Conservation (phyloP, 2,888 invertebrate species). For the Drosophila siamana region DNA sequence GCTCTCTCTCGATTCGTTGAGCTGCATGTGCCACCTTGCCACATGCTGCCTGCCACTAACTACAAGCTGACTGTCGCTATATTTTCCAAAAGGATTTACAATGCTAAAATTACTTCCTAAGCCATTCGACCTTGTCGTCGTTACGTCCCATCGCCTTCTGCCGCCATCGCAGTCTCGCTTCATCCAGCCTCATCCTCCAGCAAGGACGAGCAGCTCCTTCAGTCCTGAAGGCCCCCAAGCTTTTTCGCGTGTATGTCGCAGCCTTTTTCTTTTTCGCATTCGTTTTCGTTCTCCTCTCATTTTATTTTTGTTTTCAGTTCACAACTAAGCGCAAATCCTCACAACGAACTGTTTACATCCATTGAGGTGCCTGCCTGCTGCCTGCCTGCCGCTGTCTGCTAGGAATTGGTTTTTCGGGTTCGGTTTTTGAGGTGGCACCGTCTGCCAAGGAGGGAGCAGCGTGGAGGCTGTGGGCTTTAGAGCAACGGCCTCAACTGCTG, state of each 20-base stretch:
- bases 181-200: conserved; percentile 9
- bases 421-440: conserved; percentile 10
- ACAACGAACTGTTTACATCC: conserved; percentile 59
- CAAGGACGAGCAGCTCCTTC: conserved; percentile 10
- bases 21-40: neutral
- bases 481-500: conserved; percentile 14
- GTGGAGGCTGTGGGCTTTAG: neutral
- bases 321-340: conserved; percentile 72
- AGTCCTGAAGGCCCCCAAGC: neutral
- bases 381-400: conserved; percentile 17
- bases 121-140: conserved; percentile 78
- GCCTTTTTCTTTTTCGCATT: conserved; percentile 5
- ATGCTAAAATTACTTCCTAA: conserved; percentile 80
- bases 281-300: neutral
- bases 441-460: neutral
- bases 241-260: conserved; percentile 32
- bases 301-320: conserved; percentile 38
- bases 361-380: conserved; percentile 13
- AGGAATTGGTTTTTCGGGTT: conserved; percentile 24
- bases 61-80: conserved; percentile 80
- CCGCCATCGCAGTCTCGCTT: conserved; percentile 18
- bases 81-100: conserved; percentile 80
- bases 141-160: conserved; percentile 45
- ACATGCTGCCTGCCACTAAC: conserved; percentile 63
- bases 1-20: neutral